phyloP scores from a whole-genome alignment of 1,140 invertebrate species.

The Kradibia gibbosae region DNA sequence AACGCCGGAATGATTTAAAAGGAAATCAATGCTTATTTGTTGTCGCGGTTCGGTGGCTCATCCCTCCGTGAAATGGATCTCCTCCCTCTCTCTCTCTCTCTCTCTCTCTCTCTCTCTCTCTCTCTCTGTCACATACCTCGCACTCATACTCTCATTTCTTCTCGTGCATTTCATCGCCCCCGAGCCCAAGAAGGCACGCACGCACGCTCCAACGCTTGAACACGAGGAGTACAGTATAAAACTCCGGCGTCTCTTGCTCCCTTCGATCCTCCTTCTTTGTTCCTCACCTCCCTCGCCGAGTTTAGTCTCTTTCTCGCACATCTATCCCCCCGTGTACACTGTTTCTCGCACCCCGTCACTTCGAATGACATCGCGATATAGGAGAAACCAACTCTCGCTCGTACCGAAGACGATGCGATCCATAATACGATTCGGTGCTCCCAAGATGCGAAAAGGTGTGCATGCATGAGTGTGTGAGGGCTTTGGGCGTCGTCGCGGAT shows the following conservation, averaged over 20 bases:
- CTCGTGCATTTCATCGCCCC: no score
- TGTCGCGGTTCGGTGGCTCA: slow-evolving; percentile 58
- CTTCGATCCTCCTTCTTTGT: slow-evolving; percentile 25
- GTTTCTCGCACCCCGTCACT: slow-evolving; percentile 40
- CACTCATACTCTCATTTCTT: no score
- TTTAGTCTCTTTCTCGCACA: background rate
- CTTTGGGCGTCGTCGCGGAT: no score
- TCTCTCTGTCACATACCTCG: no score
- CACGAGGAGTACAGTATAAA: background rate
- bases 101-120: no score
- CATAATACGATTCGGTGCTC: slow-evolving; percentile 44
- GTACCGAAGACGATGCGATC: slow-evolving; percentile 42
- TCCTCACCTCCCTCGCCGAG: background rate
- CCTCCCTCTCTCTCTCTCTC: slow-evolving; percentile 45
- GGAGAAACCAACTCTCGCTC: background rate
- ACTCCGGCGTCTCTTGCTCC: background rate
- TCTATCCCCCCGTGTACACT: slow-evolving; percentile 2
- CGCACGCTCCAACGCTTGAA: background rate
- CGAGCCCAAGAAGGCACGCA: no score
- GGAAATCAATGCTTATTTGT: slow-evolving; percentile 62
- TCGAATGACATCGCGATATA: slow-evolving; percentile 47
- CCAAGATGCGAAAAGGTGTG: slow-evolving; percentile 35
- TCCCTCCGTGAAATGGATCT: slow-evolving; percentile 61
- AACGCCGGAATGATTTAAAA: slow-evolving; percentile 54
- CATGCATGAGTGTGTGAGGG: no score